Evolutionary conservation across 1,140 invertebrate species (phyloP).

Genomic region (Yoshiicerus persimilis): DNA sequence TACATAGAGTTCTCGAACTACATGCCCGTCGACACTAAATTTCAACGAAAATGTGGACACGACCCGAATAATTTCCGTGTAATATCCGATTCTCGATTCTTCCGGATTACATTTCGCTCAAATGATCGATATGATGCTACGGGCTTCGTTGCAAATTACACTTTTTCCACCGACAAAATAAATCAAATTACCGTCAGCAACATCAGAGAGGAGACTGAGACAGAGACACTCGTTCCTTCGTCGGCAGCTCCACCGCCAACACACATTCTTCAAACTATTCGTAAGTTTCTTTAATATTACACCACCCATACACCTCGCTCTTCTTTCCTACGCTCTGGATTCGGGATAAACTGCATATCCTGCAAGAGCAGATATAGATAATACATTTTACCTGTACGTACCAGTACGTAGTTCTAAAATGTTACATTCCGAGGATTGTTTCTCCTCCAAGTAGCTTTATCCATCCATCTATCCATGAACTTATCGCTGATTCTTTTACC

Average conservation of each 20-base stretch:
- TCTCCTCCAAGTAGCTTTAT: background rate
- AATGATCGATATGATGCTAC: slow-evolving; percentile 90
- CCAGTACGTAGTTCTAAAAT: too few species aligned
- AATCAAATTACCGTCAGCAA: slow-evolving; percentile 26
- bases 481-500: background rate
- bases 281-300: background rate
- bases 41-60: slow-evolving; percentile 80
- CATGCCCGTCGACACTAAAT: slow-evolving; percentile 80
- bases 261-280: background rate
- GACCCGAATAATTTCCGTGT: slow-evolving; percentile 66
- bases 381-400: background rate
- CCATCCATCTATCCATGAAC: background rate
- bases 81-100: slow-evolving; percentile 87
- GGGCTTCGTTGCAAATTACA: slow-evolving; percentile 89
- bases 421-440: background rate
- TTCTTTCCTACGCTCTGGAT: background rate
- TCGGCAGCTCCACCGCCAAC: background rate
- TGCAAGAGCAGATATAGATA: background rate
- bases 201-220: background rate
- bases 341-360: background rate
- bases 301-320: too few species aligned
- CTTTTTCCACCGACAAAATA: slow-evolving; percentile 61
- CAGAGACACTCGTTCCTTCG: slow-evolving; percentile 5
- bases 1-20: slow-evolving; percentile 94
- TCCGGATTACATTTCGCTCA: slow-evolving; percentile 89